These are phyloP conservation scores for Synergus laeviventris DNA, from an alignment of 2,888 invertebrate species.

Conservation along the genomic window DNA sequence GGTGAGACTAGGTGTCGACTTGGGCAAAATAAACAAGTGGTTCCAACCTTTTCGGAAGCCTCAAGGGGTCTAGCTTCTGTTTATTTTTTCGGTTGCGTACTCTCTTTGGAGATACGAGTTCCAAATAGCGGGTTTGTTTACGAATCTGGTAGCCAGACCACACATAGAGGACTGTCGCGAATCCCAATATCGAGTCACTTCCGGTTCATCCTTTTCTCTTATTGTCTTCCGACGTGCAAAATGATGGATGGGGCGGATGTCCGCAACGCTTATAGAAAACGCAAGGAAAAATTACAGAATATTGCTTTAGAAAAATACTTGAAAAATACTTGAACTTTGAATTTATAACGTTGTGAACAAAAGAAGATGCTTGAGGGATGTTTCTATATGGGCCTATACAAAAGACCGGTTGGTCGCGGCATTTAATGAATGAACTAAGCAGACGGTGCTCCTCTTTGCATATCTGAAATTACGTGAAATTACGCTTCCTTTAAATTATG, in stretches of 20 bases:
- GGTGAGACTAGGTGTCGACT: conserved; percentile 55
- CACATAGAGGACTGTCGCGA: conserved; percentile 22
- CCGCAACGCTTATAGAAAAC: too few species aligned
- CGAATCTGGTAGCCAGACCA: conserved; percentile 5
- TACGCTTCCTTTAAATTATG: conserved; percentile 18
- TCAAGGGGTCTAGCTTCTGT: conserved; percentile 26
- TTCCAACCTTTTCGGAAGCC: conserved; percentile 23
- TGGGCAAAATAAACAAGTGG: conserved; percentile 68
- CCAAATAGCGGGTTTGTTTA: conserved; percentile 20
- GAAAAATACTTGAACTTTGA: too few species aligned
- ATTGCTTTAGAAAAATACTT: too few species aligned
- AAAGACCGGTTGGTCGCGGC: neutral
- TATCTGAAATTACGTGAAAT: conserved; percentile 18
- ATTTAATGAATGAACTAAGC: neutral
- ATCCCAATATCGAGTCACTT: conserved; percentile 3
- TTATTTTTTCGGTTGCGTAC: conserved; percentile 35
- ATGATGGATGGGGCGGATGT: neutral
- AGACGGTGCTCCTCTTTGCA: neutral
- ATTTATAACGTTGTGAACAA: too few species aligned
- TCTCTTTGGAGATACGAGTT: conserved; percentile 25
- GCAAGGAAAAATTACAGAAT: too few species aligned
- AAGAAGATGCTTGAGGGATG: neutral
- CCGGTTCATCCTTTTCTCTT: neutral
- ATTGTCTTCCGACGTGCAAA: neutral
- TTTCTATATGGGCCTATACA: neutral